Conservation (phyloP, 2,113 vertebrate genomes). For the Canis aureus region DNA sequence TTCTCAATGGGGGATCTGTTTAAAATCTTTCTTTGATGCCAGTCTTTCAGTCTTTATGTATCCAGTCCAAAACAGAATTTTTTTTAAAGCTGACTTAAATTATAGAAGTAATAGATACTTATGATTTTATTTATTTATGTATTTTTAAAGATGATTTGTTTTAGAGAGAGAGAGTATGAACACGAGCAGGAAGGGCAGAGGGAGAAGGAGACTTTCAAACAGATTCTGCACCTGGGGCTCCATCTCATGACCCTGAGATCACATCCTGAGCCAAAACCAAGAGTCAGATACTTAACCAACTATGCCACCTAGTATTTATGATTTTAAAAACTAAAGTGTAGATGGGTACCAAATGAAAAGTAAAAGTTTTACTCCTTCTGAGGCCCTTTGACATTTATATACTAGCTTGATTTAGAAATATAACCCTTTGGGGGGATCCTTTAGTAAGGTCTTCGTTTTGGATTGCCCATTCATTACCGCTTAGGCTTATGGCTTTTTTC, state of each 20-base stretch:
- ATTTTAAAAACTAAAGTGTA: not conserved
- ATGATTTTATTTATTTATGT: not conserved
- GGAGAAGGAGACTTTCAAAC: not conserved
- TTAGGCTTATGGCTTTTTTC: not conserved
- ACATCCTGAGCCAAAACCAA: not conserved
- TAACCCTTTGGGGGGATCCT: not conserved
- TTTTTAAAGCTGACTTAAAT: constrained; percentile 50
- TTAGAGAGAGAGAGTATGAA: not conserved
- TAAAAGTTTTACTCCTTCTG: not conserved
- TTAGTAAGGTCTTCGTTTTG: constrained; percentile 39
- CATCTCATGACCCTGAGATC: not conserved
- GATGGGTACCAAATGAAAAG: constrained; percentile 46
- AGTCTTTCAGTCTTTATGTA: too few species aligned
- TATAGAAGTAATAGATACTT: constrained; percentile 4
- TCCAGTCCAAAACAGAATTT: too few species aligned
- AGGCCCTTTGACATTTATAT: constrained; percentile 11
- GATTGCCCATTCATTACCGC: not conserved
- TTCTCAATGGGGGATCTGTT: not conserved
- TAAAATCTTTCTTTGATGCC: too few species aligned
- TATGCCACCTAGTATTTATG: not conserved
- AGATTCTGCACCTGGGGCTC: not conserved
- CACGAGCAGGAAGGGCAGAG: not conserved
- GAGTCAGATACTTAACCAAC: not conserved
- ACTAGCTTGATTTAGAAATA: constrained; percentile 4
- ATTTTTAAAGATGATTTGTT: not conserved